A percentile compares a stretch with the other conserved stretches of the same genome.
These are phyloP conservation scores for Cricetomys ansorgei DNA, from an alignment of 2,113 vertebrate genomes.

Conservation along the genomic window DNA sequence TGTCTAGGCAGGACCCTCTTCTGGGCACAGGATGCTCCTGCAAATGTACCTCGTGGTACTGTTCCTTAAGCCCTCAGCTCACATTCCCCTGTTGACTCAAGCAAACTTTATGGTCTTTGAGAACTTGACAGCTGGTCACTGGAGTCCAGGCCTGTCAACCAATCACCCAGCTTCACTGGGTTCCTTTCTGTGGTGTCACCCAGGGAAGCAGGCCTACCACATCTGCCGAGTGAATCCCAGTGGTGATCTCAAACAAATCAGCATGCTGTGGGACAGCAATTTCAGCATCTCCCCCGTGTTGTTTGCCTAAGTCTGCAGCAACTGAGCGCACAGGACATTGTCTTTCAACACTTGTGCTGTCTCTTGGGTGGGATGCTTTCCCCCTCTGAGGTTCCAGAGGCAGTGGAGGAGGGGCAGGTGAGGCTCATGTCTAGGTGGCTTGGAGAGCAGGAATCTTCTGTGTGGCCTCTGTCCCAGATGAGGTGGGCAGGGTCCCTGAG, in stretches of 20 bases:
- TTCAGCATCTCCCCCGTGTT: not conserved
- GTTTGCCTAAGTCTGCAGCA: not conserved
- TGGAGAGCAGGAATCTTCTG: too few relatives aligned
- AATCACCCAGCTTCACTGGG: rapidly evolving
- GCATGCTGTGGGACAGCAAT: rapidly evolving
- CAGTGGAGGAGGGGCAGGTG: not conserved
- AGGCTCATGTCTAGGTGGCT: not conserved
- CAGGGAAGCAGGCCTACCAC: rapidly evolving
- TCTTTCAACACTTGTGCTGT: rapidly evolving
- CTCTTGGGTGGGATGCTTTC: not conserved
- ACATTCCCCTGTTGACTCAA: not conserved
- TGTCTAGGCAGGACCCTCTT: not conserved
- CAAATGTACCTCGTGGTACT: rapidly evolving
- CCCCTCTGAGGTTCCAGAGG: not conserved
- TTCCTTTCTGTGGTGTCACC: too few relatives aligned
- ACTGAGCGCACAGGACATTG: too few relatives aligned
- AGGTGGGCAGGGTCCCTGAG: not conserved
- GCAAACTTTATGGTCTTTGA: not conserved
- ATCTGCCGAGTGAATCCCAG: not conserved
- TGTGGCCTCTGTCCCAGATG: rapidly evolving
- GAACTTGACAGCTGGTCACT: not conserved
- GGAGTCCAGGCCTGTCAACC: not conserved
- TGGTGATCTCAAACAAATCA: rapidly evolving
- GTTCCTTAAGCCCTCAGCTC: too few relatives aligned
- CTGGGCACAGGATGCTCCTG: rapidly evolving